These are phyloP conservation scores for Acropternis orthonyx DNA, from an alignment of 2,797 vertebrate genomes.

Conservation along the genomic window DNA sequence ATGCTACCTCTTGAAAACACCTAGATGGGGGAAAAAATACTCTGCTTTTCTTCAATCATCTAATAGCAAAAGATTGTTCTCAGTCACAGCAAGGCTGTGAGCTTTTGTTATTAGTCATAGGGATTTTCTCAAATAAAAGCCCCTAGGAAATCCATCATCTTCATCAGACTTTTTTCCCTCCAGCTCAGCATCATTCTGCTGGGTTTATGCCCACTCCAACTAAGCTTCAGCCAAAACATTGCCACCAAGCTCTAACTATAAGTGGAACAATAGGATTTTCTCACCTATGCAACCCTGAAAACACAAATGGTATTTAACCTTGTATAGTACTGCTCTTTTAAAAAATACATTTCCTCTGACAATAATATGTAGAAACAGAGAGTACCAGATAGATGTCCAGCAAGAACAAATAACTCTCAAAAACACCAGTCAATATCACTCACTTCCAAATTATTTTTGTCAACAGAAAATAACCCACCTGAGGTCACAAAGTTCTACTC, in stretches of 20 bases:
- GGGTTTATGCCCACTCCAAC: background rate
- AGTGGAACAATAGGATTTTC: background rate
- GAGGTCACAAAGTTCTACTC: background rate
- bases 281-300: background rate
- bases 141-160: background rate
- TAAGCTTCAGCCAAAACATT: background rate
- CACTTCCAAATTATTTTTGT: background rate
- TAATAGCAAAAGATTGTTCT: background rate
- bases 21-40: background rate
- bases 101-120: background rate
- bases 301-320: background rate
- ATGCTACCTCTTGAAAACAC: background rate
- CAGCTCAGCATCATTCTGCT: background rate
- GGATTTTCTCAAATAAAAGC: background rate
- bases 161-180: background rate
- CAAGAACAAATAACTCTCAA: background rate
- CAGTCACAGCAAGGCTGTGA: background rate
- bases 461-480: background rate
- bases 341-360: background rate
- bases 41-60: background rate
- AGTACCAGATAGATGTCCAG: background rate
- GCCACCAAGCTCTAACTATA: background rate
- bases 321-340: background rate
- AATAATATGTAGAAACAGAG: background rate
- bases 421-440: background rate